Evolutionary conservation across 1,140 invertebrate genomes (phyloP).

Genomic region (Brachionus angularis): DNA sequence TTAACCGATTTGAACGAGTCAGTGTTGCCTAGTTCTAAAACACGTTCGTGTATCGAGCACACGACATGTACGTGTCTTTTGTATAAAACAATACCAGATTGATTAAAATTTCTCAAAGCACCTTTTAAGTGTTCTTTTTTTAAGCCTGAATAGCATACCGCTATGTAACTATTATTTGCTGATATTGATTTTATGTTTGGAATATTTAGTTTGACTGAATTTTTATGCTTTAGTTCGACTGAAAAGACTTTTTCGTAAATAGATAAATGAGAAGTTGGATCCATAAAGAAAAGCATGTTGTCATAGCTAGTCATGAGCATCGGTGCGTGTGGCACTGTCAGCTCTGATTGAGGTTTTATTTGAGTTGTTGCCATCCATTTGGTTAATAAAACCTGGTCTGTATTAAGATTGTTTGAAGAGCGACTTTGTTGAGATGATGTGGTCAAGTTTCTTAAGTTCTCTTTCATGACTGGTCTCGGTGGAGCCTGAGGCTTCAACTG

Average conservation of each 20-base stretch:
- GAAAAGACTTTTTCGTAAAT: conserved; percentile 28
- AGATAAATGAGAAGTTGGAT: conserved; percentile 2
- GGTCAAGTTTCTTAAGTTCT: no score
- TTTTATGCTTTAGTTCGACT: background rate
- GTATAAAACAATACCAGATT: conserved; percentile 21
- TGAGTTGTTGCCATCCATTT: background rate
- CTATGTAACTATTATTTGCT: conserved; percentile 9
- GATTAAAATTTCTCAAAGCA: background rate
- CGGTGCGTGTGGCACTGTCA: background rate
- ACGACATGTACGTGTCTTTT: conserved; percentile 2
- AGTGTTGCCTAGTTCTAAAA: background rate
- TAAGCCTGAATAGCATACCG: background rate
- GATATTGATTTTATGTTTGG: background rate
- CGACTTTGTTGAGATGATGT: background rate
- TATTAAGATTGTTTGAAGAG: background rate
- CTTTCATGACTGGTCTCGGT: no score
- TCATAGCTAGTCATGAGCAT: background rate
- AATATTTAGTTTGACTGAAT: conserved; percentile 18
- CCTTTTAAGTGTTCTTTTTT: conserved; percentile 43
- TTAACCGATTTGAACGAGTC: background rate
- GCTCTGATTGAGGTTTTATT: conserved; percentile 33
- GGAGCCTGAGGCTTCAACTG: no score
- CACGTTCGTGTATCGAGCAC: conserved; percentile 21
- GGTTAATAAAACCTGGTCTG: background rate
- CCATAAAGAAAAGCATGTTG: conserved; percentile 30